Evolutionary conservation across 2,888 invertebrate genomes (phyloP).

Genomic region (Acanthacorydalis orientalis): DNA sequence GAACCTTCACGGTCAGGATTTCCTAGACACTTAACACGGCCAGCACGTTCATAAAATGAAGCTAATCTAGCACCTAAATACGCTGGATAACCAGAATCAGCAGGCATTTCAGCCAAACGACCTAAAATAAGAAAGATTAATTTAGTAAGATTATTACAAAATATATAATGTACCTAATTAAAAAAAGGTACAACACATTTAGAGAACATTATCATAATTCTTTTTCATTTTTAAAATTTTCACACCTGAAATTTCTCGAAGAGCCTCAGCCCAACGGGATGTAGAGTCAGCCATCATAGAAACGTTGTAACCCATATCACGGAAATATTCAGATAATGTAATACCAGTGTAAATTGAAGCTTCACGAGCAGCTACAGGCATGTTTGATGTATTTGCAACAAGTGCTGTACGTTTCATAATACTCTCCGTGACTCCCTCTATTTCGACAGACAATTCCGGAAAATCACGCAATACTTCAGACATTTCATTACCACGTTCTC

Average conservation of each 20-base stretch:
- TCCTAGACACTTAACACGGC: conserved; percentile 90
- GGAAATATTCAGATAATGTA: conserved; percentile 98
- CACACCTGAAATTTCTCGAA: conserved; percentile 91
- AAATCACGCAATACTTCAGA: conserved; percentile 98
- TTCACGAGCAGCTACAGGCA: conserved; percentile 99
- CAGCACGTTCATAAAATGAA: conserved; percentile 99
- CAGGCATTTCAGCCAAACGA: conserved; percentile 99
- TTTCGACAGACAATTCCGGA: conserved; percentile 94
- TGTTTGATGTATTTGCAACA: conserved; percentile 99
- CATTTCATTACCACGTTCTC: conserved; percentile 99
- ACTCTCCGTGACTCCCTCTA: conserved; percentile 90
- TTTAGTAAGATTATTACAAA: too few relatives aligned
- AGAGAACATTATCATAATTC: too few relatives aligned
- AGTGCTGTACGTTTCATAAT: conserved; percentile 99
- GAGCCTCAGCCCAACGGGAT: conserved; percentile 99
- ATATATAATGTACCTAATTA: too few relatives aligned
- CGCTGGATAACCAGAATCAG: conserved; percentile 96
- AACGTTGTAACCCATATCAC: conserved; percentile 98
- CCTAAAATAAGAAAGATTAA: conserved; percentile 18
- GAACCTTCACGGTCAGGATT: conserved; percentile 98
- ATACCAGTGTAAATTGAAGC: conserved; percentile 99
- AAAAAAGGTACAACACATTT: too few relatives aligned
- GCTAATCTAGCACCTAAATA: conserved; percentile 96
- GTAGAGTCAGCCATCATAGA: conserved; percentile 99
- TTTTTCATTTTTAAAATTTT: too few relatives aligned